These are phyloP conservation scores for Clarias laeviceps DNA, from an alignment of 2,797 vertebrate genomes.

Conservation along the genomic window DNA sequence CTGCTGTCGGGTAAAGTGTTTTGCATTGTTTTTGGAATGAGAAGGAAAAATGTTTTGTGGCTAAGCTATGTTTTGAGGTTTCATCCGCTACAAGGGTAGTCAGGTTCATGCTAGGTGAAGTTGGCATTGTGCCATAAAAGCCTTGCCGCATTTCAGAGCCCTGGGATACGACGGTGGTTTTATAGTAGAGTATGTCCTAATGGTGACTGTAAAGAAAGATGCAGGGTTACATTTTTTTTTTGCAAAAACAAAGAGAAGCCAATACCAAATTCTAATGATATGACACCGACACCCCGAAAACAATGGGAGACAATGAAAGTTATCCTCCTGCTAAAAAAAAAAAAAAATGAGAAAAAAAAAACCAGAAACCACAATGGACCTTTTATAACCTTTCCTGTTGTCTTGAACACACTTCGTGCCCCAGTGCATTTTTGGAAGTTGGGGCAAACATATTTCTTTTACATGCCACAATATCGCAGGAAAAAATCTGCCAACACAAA, in stretches of 20 bases:
- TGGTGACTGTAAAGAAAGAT: neutral
- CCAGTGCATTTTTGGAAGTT: conserved; percentile 41
- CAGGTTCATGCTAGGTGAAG: conserved; percentile 5
- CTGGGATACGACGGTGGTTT: neutral
- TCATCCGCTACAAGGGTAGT: neutral
- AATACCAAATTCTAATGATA: neutral
- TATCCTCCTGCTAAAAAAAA: conserved; percentile 37
- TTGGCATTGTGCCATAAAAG: neutral
- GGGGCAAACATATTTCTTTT: conserved; percentile 32
- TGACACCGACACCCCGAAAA: neutral
- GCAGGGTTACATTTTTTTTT: neutral
- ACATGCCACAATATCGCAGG: conserved; percentile 7
- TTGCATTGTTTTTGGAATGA: conserved; percentile 57
- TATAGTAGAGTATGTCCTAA: neutral
- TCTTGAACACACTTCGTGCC: conserved; percentile 23
- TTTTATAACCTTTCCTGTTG: conserved; percentile 41
- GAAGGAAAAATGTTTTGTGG: conserved; percentile 2
- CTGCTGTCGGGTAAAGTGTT: conserved; percentile 54
- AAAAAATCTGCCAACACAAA: conserved; percentile 24
- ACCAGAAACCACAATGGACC: conserved; percentile 44
- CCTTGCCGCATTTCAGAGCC: neutral
- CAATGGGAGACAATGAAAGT: conserved; percentile 16
- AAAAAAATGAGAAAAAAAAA: conserved; percentile 15
- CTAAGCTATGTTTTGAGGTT: neutral
- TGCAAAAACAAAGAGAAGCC: neutral